Percentiles rank a stretch among this genome's conserved stretches.
Evolutionary conservation across 1,140 invertebrate genomes (phyloP).

Genomic region (Trichoplusia ni): DNA sequence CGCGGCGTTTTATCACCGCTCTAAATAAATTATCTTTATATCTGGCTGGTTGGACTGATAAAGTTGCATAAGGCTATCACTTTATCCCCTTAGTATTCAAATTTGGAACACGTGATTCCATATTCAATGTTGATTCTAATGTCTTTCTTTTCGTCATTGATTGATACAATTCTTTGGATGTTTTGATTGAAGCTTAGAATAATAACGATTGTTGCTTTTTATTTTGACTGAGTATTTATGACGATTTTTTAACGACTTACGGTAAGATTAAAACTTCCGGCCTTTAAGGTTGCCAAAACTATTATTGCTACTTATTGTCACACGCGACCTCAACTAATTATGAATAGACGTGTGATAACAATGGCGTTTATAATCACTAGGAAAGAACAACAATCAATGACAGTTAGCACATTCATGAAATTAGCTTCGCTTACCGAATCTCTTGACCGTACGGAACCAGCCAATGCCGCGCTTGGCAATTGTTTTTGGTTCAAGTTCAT

Average conservation of each 20-base stretch:
- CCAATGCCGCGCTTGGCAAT: slow-evolving; percentile 12
- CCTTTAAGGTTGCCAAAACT: not conserved
- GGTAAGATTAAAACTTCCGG: slow-evolving; percentile 1
- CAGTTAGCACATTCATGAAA: slow-evolving; percentile 7
- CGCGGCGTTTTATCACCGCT: not conserved
- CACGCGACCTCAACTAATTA: slow-evolving; percentile 7
- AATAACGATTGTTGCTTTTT: too few species aligned
- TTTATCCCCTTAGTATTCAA: not conserved
- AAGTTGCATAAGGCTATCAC: not conserved
- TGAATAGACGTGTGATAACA: not conserved
- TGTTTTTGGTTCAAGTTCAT: slow-evolving; percentile 26
- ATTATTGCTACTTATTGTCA: slow-evolving; percentile 1
- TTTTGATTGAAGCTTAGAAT: too few species aligned
- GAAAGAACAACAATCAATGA: not conserved
- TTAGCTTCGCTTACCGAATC: slow-evolving; percentile 3
- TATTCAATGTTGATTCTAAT: too few species aligned
- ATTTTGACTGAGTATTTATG: too few species aligned
- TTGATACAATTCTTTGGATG: too few species aligned
- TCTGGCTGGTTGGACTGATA: not conserved
- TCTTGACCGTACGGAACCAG: not conserved
- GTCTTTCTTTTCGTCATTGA: too few species aligned
- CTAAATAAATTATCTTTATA: slow-evolving; percentile 10
- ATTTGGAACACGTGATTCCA: not conserved
- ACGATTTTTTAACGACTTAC: too few species aligned
- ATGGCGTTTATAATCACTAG: slow-evolving; percentile 1